Conservation (phyloP, 2,888 invertebrate species). For the Desoria tigrina region DNA sequence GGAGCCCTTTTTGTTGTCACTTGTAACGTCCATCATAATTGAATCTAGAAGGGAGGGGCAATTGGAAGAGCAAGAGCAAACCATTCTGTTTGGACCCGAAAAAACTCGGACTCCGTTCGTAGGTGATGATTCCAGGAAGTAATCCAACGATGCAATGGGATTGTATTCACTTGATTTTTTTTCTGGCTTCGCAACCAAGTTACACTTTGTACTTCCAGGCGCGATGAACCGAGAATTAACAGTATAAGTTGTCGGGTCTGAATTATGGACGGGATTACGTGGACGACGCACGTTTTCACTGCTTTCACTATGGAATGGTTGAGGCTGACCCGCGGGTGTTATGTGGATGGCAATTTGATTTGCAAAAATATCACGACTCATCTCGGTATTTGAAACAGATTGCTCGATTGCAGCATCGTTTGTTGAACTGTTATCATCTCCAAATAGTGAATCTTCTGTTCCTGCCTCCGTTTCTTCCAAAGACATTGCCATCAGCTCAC, state of each 20-base stretch:
- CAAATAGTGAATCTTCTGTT: conserved; percentile 5
- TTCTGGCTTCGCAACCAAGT: conserved; percentile 16
- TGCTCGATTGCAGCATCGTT: not conserved
- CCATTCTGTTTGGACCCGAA: conserved; percentile 28
- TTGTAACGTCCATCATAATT: conserved; percentile 12
- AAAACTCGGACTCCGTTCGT: conserved; percentile 31
- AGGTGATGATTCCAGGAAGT: conserved; percentile 27
- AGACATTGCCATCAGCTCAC: conserved; percentile 6
- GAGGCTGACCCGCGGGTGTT: not conserved
- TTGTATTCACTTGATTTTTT: conserved; percentile 21
- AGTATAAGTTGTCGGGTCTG: not conserved
- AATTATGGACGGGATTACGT: not conserved
- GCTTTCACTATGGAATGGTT: not conserved
- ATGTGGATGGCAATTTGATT: not conserved
- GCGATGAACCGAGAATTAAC: not conserved
- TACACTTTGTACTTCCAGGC: conserved; percentile 8
- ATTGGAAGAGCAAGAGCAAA: conserved; percentile 27
- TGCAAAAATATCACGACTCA: no score
- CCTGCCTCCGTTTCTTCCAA: conserved; percentile 14
- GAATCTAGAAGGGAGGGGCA: conserved; percentile 19
- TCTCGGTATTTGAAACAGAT: not conserved
- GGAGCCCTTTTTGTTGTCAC: not conserved
- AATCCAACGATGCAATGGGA: conserved; percentile 23
- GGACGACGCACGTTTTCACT: not conserved
- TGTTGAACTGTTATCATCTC: not conserved